Conservation (phyloP, 2,113 vertebrate genomes). For the Serinus canaria region DNA sequence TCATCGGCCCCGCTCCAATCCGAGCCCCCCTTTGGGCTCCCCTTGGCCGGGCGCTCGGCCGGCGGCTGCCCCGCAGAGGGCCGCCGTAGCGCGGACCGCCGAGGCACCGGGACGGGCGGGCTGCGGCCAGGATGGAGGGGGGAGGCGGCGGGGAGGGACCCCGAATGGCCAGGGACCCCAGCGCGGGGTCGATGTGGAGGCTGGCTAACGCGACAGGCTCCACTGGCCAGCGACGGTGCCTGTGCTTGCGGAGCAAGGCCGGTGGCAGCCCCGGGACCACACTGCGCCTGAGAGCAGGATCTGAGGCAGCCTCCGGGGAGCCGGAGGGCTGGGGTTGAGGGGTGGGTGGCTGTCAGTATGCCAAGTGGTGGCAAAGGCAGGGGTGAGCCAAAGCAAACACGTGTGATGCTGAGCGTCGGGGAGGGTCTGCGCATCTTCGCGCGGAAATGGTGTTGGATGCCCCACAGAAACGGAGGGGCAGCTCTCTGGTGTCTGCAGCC, state of each 20-base stretch:
- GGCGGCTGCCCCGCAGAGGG: background rate
- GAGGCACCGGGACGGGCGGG: background rate
- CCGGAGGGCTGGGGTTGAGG: background rate
- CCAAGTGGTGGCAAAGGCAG: too few species aligned
- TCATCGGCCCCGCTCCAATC: background rate
- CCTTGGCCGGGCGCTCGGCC: background rate
- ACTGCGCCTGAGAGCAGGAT: background rate
- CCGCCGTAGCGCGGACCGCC: background rate
- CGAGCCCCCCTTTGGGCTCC: background rate
- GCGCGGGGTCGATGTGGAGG: too few species aligned
- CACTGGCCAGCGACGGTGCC: too few species aligned
- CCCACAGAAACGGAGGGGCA: background rate
- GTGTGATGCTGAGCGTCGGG: background rate
- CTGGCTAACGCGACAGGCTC: background rate
- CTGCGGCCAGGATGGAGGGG: background rate
- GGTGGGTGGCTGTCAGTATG: background rate
- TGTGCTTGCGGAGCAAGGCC: background rate
- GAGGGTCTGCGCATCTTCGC: background rate
- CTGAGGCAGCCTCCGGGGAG: background rate
- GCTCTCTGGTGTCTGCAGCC: background rate
- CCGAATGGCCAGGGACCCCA: background rate
- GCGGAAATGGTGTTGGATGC: background rate
- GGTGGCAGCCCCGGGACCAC: background rate
- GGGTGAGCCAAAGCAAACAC: background rate
- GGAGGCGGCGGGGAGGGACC: too few species aligned